phyloP scores from a whole-genome alignment of 1,140 invertebrate genomes.

The Drosophila sechellia region DNA sequence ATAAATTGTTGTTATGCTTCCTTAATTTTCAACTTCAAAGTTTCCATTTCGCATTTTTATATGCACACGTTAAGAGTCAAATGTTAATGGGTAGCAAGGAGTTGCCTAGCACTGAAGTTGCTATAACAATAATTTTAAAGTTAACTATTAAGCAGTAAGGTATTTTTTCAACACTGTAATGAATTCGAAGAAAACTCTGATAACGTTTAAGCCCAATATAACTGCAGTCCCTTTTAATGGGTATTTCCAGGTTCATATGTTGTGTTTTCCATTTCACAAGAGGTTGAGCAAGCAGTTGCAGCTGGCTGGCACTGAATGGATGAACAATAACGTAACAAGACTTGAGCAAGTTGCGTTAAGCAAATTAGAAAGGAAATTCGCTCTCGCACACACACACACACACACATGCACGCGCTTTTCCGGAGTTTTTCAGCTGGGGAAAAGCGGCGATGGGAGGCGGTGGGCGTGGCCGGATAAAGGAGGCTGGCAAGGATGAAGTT shows the following conservation, averaged over 20 bases:
- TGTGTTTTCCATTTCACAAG: conserved; percentile 2
- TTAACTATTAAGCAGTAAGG: too few species aligned
- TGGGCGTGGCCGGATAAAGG: conserved; percentile 15
- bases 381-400: not conserved
- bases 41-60: conserved; percentile 32
- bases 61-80: conserved; percentile 22
- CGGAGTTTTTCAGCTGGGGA: not conserved
- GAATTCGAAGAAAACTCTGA: too few species aligned
- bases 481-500: conserved; percentile 52
- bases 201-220: too few species aligned
- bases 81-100: conserved; percentile 3
- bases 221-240: not conserved
- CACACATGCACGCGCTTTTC: conserved; percentile 3
- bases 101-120: not conserved
- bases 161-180: too few species aligned
- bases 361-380: conserved; percentile 66
- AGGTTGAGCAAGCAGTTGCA: conserved; percentile 39
- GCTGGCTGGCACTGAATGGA: conserved; percentile 17
- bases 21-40: conserved; percentile 41
- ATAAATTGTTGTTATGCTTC: conserved; percentile 25
- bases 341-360: conserved; percentile 60
- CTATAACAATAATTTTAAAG: not conserved
- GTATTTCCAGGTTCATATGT: not conserved
- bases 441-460: not conserved
- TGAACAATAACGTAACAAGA: conserved; percentile 51